phyloP scores from a whole-genome alignment of 2,888 invertebrate species.

The Tipula lateralis region DNA sequence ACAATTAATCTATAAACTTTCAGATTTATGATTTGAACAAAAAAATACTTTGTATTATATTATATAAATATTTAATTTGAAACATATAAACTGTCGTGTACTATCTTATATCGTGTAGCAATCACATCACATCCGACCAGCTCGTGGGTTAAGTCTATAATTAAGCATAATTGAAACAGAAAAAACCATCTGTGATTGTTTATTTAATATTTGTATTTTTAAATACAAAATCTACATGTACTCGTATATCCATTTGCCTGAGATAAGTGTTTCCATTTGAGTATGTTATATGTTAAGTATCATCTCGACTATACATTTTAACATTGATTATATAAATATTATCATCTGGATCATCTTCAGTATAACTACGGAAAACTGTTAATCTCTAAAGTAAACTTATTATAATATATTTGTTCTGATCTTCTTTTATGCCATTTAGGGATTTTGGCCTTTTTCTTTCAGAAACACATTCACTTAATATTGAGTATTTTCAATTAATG shows the following conservation, averaged over 20 bases:
- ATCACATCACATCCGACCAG: background rate
- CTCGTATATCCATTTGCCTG: background rate
- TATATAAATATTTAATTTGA: background rate
- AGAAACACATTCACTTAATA: background rate
- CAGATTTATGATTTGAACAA: background rate
- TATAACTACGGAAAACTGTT: background rate
- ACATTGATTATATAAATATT: background rate
- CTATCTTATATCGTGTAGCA: background rate
- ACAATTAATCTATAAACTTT: background rate
- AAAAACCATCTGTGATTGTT: slow-evolving; percentile 9
- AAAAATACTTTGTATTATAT: background rate
- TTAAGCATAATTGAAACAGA: background rate
- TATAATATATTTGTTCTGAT: background rate
- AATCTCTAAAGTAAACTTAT: background rate
- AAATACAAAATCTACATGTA: background rate
- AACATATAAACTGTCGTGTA: background rate
- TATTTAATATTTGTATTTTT: background rate
- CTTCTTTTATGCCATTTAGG: background rate
- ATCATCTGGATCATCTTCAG: background rate
- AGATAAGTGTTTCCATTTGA: background rate
- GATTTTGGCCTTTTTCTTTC: background rate
- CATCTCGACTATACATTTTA: background rate
- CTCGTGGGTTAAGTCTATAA: background rate
- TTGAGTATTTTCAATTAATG: no score
- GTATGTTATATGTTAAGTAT: background rate